These are phyloP conservation scores for Harpalus rufipes DNA, from an alignment of 2,888 invertebrate genomes.

Conservation along the genomic window DNA sequence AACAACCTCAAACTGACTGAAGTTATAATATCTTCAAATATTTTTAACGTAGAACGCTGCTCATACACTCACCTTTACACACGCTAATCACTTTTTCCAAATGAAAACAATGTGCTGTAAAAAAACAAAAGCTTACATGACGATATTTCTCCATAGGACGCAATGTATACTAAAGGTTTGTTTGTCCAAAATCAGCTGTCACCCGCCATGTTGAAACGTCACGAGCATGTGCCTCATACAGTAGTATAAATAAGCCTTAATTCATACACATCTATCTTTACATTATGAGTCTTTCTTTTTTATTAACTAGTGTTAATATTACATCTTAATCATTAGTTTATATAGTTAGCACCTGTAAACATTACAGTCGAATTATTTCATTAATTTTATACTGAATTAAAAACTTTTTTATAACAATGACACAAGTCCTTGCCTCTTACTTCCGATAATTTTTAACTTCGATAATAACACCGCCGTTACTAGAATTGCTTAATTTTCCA, in stretches of 20 bases:
- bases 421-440: conserved; percentile 66
- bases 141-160: no score
- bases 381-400: conserved; percentile 55
- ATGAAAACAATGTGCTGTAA: no score
- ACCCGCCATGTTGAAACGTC: no score
- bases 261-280: conserved; percentile 48
- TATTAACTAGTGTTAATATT: conserved; percentile 53
- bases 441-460: conserved; percentile 79
- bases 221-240: no score
- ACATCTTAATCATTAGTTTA: conserved; percentile 53
- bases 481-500: conserved; percentile 72
- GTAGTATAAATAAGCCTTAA: conserved; percentile 62
- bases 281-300: conserved; percentile 54
- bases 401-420: conserved; percentile 50
- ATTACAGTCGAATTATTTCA: conserved; percentile 53
- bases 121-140: no score
- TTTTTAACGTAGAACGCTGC: no score
- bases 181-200: no score
- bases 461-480: conserved; percentile 80
- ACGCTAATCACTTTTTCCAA: no score
- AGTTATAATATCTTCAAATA: no score
- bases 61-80: no score
- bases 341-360: conserved; percentile 60
- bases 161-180: no score
- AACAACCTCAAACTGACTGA: no score